A percentile compares a stretch with the other conserved stretches of the same genome.
Conservation (phyloP, 2,888 invertebrate genomes). For the Tachina fera region DNA sequence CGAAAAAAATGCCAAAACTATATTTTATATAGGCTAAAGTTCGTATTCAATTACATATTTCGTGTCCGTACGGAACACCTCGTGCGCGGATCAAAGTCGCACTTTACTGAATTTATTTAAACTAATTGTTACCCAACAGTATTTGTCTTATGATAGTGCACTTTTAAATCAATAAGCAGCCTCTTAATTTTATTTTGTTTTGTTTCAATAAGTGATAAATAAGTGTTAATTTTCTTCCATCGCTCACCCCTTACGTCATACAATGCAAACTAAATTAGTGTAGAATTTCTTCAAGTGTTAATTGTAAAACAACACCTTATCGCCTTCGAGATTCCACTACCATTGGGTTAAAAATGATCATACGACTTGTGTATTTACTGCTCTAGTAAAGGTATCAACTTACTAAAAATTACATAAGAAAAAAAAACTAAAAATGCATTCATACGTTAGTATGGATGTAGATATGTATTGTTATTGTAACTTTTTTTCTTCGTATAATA, state of each 20-base stretch:
- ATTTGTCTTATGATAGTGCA: not conserved
- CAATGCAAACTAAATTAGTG: constrained; percentile 63
- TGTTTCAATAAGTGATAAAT: not conserved
- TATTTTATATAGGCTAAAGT: no score
- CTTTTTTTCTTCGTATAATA: not conserved
- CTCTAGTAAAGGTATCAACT: constrained; percentile 21
- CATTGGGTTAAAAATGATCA: constrained; percentile 4
- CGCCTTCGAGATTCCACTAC: constrained; percentile 39
- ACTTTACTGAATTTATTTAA: no score
- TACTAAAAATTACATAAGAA: constrained; percentile 7
- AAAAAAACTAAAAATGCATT: constrained; percentile 20
- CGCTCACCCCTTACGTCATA: not conserved
- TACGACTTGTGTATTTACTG: not conserved
- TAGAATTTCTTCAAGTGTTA: constrained; percentile 63
- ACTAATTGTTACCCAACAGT: not conserved
- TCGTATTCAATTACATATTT: no score
- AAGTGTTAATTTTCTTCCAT: constrained; percentile 45
- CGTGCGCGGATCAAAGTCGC: no score
- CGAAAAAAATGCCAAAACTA: no score
- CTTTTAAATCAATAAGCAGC: not conserved
- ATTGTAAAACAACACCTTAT: constrained; percentile 69
- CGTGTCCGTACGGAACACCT: no score
- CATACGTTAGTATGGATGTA: no score
- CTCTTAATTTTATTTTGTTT: not conserved
- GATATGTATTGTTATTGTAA: constrained; percentile 13